Evolutionary conservation across 2,113 vertebrate species (phyloP).

Genomic region (Glaucomys volans): DNA sequence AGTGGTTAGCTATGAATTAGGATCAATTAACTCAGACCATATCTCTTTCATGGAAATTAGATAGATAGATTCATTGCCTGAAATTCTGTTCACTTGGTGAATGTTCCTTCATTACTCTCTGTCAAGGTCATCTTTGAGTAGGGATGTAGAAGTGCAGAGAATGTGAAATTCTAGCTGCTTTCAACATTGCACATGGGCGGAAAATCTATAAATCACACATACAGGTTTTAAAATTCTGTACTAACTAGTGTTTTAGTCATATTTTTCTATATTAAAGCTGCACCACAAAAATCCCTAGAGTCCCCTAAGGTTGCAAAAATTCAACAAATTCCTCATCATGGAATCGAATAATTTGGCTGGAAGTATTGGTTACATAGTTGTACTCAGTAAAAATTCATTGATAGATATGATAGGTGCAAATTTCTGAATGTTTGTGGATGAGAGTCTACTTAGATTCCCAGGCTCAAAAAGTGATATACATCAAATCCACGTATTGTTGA

Average conservation of each 20-base stretch:
- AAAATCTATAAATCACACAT: background rate
- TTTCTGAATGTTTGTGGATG: background rate
- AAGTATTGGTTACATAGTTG: background rate
- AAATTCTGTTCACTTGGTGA: background rate
- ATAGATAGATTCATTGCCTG: background rate
- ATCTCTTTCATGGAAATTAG: background rate
- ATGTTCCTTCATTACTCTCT: background rate
- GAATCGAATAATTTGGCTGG: background rate
- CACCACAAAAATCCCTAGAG: background rate
- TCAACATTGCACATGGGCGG: background rate
- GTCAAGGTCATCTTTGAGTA: background rate
- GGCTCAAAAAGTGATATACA: background rate
- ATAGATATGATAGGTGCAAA: background rate
- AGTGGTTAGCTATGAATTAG: background rate
- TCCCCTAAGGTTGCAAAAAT: background rate
- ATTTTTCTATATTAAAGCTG: background rate
- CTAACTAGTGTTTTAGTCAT: background rate
- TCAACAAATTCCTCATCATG: background rate
- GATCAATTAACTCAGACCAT: background rate
- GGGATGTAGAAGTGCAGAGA: background rate
- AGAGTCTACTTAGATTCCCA: background rate
- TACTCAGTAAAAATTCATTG: background rate
- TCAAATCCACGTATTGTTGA: background rate
- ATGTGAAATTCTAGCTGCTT: background rate
- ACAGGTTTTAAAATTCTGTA: background rate